phyloP scores from a whole-genome alignment of 92 coral and sea anemone species.

The Hydrozoanthus gracilis region DNA sequence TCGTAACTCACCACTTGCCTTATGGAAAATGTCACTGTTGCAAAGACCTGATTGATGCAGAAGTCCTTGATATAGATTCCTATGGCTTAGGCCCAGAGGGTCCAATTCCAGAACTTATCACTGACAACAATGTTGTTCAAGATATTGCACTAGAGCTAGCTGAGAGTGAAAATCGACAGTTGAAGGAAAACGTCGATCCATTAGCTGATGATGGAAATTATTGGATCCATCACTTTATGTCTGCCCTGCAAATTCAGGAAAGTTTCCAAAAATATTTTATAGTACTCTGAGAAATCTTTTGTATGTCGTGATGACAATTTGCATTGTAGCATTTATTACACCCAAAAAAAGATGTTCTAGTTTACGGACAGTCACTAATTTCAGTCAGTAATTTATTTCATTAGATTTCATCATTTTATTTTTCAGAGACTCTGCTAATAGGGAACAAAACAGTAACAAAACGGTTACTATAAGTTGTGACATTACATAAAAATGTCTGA shows the following conservation, averaged over 20 bases:
- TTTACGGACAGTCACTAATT: not conserved
- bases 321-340: not conserved
- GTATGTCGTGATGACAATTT: conserved; percentile 2
- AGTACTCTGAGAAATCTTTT: not conserved
- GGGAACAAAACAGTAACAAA: not conserved
- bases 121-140: conserved; percentile 24
- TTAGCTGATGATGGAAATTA: conserved; percentile 37
- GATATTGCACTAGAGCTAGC: not conserved
- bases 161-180: too few species aligned
- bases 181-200: conserved; percentile 37
- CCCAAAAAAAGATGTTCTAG: not conserved
- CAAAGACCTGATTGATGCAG: conserved; percentile 22
- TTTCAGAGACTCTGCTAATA: not conserved
- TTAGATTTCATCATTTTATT: too few species aligned
- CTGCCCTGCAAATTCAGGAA: not conserved
- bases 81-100: conserved; percentile 51
- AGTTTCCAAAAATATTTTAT: not conserved
- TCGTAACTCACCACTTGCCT: conserved; percentile 58
- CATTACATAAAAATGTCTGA: not conserved
- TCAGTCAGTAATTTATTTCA: too few species aligned
- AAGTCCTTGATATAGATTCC: conserved; percentile 24
- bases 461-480: not conserved
- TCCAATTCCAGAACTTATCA: conserved; percentile 44
- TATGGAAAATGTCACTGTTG: conserved; percentile 31
- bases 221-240: conserved; percentile 36